Percentiles rank a stretch among this genome's conserved stretches.
phyloP scores from a whole-genome alignment of 2,888 invertebrate species.

The Diabrotica balteata region DNA sequence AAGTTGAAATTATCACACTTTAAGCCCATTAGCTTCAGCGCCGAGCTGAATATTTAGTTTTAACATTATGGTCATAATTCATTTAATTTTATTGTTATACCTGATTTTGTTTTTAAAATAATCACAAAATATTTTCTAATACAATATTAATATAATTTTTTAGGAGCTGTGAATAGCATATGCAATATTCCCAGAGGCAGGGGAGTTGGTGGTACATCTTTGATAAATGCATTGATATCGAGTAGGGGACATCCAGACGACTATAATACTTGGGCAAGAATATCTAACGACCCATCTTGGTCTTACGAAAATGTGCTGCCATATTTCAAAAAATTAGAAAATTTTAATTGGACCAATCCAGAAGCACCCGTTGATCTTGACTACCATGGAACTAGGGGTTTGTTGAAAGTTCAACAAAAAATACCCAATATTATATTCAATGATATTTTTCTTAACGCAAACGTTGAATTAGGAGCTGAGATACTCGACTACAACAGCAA shows the following conservation, averaged over 20 bases:
- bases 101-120: too few species aligned
- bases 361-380: conserved; percentile 18
- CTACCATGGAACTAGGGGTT: conserved; percentile 32
- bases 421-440: not conserved
- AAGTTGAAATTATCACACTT: too few species aligned
- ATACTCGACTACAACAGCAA: conserved; percentile 74
- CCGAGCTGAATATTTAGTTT: too few species aligned
- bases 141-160: too few species aligned
- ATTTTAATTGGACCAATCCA: conserved; percentile 21
- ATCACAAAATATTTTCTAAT: too few species aligned
- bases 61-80: too few species aligned
- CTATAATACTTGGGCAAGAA: conserved; percentile 60
- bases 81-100: too few species aligned
- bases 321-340: conserved; percentile 49
- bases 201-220: conserved; percentile 62
- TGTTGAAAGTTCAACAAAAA: conserved; percentile 33
- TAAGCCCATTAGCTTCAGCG: too few species aligned
- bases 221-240: conserved; percentile 63
- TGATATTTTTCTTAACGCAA: conserved; percentile 68
- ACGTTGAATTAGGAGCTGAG: conserved; percentile 71
- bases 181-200: conserved; percentile 51
- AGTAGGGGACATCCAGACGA: conserved; percentile 60
- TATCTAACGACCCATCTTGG: conserved; percentile 54
- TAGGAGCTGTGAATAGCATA: too few species aligned
- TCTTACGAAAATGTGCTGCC: conserved; percentile 66